Evolutionary conservation across 2,888 invertebrate species (phyloP), one percentile per base, ranked within the genome.

Genomic region (Siphlonurus alternatus): DNA sequence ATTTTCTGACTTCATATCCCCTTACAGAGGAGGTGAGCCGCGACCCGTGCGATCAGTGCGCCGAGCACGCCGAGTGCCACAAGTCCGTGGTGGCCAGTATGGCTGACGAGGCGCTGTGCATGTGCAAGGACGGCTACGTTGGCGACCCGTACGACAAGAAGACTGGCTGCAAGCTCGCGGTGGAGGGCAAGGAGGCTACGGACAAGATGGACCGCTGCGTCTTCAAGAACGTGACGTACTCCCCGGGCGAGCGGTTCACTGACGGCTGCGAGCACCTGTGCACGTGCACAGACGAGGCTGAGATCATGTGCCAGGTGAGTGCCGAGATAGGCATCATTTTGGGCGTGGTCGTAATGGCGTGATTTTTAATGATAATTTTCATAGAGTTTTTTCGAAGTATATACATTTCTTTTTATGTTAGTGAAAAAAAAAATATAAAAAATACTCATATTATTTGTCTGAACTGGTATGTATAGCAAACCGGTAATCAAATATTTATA

Each of bases 251-350:
- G 68, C 83, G 80, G 20, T 84, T 91, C 75, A 82, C 88, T 71
- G 85, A 90, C 67, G 90, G 85, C n/a, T 94, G 93, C 71, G 82
- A 86, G 63, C 84, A 85, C 71, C 81, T 84, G 53, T 94, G 93
- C 72, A 78, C 81, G 56, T 94, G 93, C 71, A 85, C 86, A 67
- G 80, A 81, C 7, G 84, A 81, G 63, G 90, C 89, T 25, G 76
- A 83, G 66, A 80, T 89, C 67, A 82, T 83, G n/a, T 90, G 90
- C 71, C 81, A 82, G 66, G 56, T 56, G 15, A 10, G 38, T 38
- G n/a, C n/a, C n/a, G n/a, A n/a, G n/a, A n/a, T n/a, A n/a, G n/a
- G 5, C 7, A 15, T 38, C 38, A 38, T 15, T 5, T 10, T 38
- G 5, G 5, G 7, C 5, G 15, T n/a, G n/a, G n/a, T n/a, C n/a